These are phyloP conservation scores for Myzus persicae DNA, from an alignment of 1,140 invertebrate genomes.

Conservation along the genomic window DNA sequence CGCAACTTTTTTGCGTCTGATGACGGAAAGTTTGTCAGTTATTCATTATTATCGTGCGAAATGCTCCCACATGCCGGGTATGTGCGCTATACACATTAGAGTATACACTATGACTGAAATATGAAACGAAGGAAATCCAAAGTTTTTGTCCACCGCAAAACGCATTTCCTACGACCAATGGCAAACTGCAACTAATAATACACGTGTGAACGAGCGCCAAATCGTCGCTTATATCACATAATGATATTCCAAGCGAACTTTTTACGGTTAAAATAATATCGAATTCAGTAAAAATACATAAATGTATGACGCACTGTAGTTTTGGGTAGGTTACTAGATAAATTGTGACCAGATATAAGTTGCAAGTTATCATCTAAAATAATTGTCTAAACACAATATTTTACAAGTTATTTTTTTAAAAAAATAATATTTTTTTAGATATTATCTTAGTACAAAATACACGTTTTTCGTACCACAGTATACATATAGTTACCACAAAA, in stretches of 20 bases:
- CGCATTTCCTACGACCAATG: neutral
- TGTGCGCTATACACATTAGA: neutral
- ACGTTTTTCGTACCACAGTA: too few species aligned
- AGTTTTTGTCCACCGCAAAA: neutral
- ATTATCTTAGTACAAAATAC: too few species aligned
- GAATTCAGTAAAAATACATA: neutral
- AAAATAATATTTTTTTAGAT: too few species aligned
- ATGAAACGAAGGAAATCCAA: neutral
- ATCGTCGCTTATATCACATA: neutral
- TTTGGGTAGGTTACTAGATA: too few species aligned
- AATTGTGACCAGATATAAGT: too few species aligned
- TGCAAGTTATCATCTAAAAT: neutral
- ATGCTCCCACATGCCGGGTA: neutral
- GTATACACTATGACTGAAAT: neutral
- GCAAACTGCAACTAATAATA: neutral
- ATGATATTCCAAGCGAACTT: neutral
- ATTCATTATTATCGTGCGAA: neutral
- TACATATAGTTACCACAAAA: too few species aligned
- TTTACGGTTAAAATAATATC: neutral
- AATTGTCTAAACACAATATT: neutral
- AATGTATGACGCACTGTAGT: neutral
- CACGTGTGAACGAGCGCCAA: neutral
- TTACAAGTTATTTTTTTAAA: too few species aligned
- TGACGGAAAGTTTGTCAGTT: neutral
- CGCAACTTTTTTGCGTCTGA: neutral